Evolutionary conservation across 2,113 vertebrate species (phyloP), one percentile per base, ranked within the genome.

Genomic region (Micronisus gabar): DNA sequence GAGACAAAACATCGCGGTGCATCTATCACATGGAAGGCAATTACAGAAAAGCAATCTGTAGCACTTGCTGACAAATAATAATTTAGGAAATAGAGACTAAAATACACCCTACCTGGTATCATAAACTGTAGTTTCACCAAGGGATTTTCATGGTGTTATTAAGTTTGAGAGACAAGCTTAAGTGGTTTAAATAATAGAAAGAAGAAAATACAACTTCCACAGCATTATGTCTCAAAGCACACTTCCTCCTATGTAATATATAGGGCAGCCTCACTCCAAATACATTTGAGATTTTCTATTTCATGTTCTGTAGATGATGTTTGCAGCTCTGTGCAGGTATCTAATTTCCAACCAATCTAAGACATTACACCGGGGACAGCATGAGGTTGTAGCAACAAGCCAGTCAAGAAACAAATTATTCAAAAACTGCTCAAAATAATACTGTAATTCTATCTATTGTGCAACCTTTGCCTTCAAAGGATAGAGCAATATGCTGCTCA

Each of bases 181-280:
- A 96, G 90, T 92, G 90, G 93, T 81, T 93, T 90, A 93, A 96
- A 96, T 97, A 96, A 97, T 58, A 95, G 92, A 90, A 88, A 74
- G 61, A 85, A 93, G 55, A 86, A 95, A 95, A 96, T 93, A 61
- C 40, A 75, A 58, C 79, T 95, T 88, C 58, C 76, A 71, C 32
- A 59, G n/a, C 7, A 2, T 74, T 66, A 26, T 17, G 15, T 90
- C 90, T 94, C 67, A 67, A 78, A 93, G 65, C 53, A 74, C 45
- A 13, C 78, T 88, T 94, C 48, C 55, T 90, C 72, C 11, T 43
- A 30, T 40, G 47, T 66, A 81, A 90, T 83, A 88, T 29, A 59
- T 20, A 73, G 20, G 19, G 41, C 71, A 97, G 38, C 16, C 55
- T 90, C 47, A 78, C 61, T 86, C 58, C 50, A 91, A 94, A 95